Base-by-base conservation (phyloP, 2,113 vertebrate species). In the Toxotes jaculatrix region DNA sequence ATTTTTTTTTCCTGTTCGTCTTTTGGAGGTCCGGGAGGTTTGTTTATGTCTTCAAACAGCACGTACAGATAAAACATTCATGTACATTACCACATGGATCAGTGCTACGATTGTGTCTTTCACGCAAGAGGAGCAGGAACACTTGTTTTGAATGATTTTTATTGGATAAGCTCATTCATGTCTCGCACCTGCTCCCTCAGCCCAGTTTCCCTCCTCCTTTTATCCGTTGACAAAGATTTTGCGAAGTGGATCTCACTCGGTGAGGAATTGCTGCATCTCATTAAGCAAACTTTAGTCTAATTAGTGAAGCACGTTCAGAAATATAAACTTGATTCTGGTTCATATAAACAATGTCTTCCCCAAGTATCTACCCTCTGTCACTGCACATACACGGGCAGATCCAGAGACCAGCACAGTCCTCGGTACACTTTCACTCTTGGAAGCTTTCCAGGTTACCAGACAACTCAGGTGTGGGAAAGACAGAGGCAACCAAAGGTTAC, bases 41-140 rank as follows among this genome's bases (percentile, higher is more conserved):
- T 89, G 60, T 71, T 85, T 80, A 80, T 85, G 79, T 89, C 81
- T 88, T 73, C 55, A 64, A 82, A 86, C 49, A 64, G 72, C 64
- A 56, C 63, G 68, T 13, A 38, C 21, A 70, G 73, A 82, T 83
- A 43, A 83, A 89, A 87, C 21, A 87, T 87, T 82, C 56, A 77
- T 68, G 77, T n/a, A 60, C 42, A 77, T 83, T 82, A 80, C 43
- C 34, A 32, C 19, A 57, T 27, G 75, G 74, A 85, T 81, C 64
- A 56, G 68, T 49, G 74, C 36, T 66, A 49, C 67, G 51, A 72
- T 53, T 80, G 77, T 87, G 82, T 77, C 32, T 72, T 86, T 74
- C 36, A 38, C 45, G 32, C 55, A 71, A 70, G n/a, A 67, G 49
- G 77, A 88, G 61, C 53, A 65, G 21, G 73, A 82, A 69, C 45